Evolutionary conservation across 2,113 vertebrate genomes (phyloP).

Genomic region (Phodopus roborovskii): DNA sequence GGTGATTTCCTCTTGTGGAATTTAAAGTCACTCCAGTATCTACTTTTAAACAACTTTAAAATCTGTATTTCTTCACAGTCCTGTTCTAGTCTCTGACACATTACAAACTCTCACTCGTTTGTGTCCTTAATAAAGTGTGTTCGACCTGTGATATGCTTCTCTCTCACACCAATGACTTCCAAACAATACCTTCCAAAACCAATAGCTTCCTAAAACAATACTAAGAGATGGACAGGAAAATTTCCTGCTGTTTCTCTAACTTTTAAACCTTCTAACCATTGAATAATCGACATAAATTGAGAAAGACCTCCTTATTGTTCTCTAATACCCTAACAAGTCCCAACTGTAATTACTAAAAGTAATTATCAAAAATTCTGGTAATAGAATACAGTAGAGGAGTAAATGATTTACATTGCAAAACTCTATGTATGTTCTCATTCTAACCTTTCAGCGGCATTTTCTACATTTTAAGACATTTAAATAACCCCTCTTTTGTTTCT

Average conservation of each 20-base stretch:
- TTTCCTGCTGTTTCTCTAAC: background rate
- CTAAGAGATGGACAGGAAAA: background rate
- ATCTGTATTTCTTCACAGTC: accelerated
- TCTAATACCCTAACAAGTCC: background rate
- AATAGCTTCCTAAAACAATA: background rate
- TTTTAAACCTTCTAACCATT: background rate
- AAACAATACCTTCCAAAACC: background rate
- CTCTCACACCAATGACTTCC: background rate
- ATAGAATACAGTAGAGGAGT: accelerated
- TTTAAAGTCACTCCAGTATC: background rate
- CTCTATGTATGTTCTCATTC: background rate
- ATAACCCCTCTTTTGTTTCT: background rate
- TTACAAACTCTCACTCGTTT: background rate
- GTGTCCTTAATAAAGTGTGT: background rate
- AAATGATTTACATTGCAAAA: accelerated
- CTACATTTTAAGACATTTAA: background rate
- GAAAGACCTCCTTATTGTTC: background rate
- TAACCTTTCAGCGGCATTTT: background rate
- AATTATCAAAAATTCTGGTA: background rate
- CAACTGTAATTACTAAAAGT: background rate
- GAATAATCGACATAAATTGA: background rate
- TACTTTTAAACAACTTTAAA: background rate
- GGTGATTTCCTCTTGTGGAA: background rate
- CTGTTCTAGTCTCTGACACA: background rate
- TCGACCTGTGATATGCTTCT: background rate